These are phyloP conservation scores for Sorex fumeus DNA, from an alignment of 2,113 vertebrate genomes.

Conservation along the genomic window DNA sequence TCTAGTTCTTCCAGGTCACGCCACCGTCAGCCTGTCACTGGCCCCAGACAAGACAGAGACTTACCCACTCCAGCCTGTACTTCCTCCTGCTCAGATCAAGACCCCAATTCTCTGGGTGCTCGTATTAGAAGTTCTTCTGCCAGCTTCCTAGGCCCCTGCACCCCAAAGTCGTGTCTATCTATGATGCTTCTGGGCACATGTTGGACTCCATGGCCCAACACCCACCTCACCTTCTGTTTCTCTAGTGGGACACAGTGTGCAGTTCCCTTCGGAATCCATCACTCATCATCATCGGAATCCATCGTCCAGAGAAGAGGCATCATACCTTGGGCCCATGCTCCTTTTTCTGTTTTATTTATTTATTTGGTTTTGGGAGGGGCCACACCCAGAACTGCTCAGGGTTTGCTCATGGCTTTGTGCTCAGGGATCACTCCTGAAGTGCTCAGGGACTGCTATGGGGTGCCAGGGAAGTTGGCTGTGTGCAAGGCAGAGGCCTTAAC, in stretches of 20 bases:
- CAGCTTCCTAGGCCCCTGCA: neutral
- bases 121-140: neutral
- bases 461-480: too few species aligned
- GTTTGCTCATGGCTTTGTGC: too few species aligned
- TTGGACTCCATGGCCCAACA: accelerated
- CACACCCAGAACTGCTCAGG: too few species aligned
- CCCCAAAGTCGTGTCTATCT: neutral
- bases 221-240: neutral
- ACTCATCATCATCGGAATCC: neutral
- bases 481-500: too few species aligned
- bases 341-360: too few species aligned
- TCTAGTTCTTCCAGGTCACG: neutral
- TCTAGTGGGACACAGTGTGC: neutral
- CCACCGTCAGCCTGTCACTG: neutral
- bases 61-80: neutral
- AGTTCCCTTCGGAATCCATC: neutral
- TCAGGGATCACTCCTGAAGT: too few species aligned
- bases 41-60: neutral
- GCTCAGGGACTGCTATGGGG: too few species aligned
- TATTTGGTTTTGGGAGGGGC: too few species aligned
- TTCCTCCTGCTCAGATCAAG: neutral
- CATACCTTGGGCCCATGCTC: too few species aligned
- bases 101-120: neutral
- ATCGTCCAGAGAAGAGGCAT: neutral
- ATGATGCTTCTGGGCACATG: accelerated